Conservation (phyloP, 53 echinoderm and acorn worm species). For the Actinopyga echinites region DNA sequence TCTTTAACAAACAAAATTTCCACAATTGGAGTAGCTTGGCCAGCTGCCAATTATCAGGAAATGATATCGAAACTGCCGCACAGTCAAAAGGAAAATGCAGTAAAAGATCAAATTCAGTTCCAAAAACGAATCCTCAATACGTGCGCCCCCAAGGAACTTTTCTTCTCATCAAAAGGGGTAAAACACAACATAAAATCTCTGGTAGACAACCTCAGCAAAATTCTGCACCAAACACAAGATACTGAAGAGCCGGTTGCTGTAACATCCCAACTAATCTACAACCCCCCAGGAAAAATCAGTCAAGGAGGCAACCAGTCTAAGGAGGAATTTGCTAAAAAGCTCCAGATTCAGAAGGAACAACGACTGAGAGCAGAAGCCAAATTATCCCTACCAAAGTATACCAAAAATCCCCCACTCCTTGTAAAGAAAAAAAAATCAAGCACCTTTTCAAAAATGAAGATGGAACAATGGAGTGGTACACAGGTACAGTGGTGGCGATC, state of each 20-base stretch:
- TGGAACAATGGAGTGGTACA: background rate
- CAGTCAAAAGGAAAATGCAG: slow-evolving; percentile 12
- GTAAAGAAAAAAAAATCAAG: background rate
- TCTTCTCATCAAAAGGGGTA: background rate
- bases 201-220: background rate
- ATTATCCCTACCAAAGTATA: slow-evolving; percentile 6
- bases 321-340: background rate
- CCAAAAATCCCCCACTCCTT: background rate
- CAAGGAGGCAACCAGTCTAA: background rate
- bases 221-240: background rate
- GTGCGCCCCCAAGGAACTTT: background rate
- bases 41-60: slow-evolving; percentile 5
- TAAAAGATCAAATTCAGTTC: slow-evolving; percentile 3
- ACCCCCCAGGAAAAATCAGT: background rate
- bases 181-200: background rate
- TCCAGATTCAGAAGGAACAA: background rate
- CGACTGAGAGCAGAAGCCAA: background rate
- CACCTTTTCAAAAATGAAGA: slow-evolving; percentile 3
- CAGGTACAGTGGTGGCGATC: background rate
- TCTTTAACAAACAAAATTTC: slow-evolving; percentile 22
- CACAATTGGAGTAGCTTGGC: slow-evolving; percentile 48
- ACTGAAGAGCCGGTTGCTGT: background rate
- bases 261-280: background rate
- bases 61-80: background rate
- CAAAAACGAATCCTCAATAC: background rate